Evolutionary conservation across 2,113 vertebrate genomes (phyloP).

Genomic region (Nothocercus nigrocapillus): DNA sequence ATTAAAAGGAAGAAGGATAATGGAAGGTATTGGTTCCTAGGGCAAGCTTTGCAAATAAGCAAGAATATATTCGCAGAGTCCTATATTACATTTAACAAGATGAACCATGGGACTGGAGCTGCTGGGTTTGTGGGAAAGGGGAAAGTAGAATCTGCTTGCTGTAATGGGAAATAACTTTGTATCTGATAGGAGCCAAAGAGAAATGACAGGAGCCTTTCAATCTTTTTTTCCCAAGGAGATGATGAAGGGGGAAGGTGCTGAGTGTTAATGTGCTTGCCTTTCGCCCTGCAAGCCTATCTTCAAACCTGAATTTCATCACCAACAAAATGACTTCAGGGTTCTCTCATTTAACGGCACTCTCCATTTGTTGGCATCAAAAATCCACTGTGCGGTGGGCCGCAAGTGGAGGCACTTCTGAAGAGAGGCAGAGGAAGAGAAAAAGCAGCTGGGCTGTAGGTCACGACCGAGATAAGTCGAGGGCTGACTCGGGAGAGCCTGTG

Average conservation of each 20-base stretch:
- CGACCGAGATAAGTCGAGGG: neutral
- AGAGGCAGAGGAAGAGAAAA: neutral
- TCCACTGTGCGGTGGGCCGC: rapidly evolving
- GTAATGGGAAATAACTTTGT: neutral
- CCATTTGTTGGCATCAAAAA: neutral
- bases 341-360: rapidly evolving
- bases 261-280: neutral
- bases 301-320: neutral
- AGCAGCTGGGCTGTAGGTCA: rapidly evolving
- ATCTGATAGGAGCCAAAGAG: neutral
- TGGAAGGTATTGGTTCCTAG: neutral
- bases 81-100: neutral
- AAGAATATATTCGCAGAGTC: neutral
- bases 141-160: neutral
- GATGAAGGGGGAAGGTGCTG: neutral
- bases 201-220: neutral
- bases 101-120: neutral
- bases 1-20: neutral
- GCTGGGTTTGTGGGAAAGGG: neutral
- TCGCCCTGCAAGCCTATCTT: rapidly evolving
- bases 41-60: neutral
- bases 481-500: neutral
- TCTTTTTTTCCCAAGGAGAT: neutral
- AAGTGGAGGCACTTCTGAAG: neutral
- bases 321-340: neutral